Percentiles rank a stretch among this genome's conserved stretches.
Evolutionary conservation across 2,888 invertebrate genomes (phyloP).

Genomic region (Salpingus planirostris): DNA sequence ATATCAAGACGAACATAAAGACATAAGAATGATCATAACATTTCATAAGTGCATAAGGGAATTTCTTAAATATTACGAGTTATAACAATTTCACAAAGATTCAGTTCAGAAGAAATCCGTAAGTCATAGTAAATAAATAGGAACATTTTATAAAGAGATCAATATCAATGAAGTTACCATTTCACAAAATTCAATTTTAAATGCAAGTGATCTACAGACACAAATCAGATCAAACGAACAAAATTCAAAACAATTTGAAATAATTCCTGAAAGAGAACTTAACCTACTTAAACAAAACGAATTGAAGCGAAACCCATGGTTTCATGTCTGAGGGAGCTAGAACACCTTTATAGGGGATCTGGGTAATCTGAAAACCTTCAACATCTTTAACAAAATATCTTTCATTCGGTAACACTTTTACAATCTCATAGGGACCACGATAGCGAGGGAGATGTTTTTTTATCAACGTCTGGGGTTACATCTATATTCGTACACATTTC

Average conservation of each 20-base stretch:
- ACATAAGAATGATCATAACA: conserved; percentile 1
- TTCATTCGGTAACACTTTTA: conserved; percentile 11
- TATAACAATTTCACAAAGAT: too few relatives aligned
- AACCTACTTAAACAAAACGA: not conserved
- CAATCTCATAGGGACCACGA: conserved; percentile 15
- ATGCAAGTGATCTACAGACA: not conserved
- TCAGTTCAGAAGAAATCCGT: too few relatives aligned
- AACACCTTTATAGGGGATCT: conserved; percentile 8
- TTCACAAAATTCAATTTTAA: not conserved
- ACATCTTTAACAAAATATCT: conserved; percentile 14
- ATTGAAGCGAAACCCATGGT: conserved; percentile 1
- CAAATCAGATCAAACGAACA: not conserved
- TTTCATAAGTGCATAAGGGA: too few relatives aligned
- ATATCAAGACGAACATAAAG: not conserved
- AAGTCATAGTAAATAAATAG: too few relatives aligned
- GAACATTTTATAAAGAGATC: too few relatives aligned
- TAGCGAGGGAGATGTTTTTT: conserved; percentile 17
- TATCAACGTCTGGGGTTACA: conserved; percentile 15
- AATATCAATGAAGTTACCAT: not conserved
- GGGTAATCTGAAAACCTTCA: conserved; percentile 15
- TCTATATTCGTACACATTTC: conserved; percentile 18
- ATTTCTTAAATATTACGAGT: too few relatives aligned
- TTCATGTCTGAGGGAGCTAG: conserved; percentile 1
- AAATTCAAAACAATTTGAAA: not conserved
- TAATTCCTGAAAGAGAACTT: too few relatives aligned